A percentile compares a stretch with the other conserved stretches of the same genome.
Evolutionary conservation across 2,797 vertebrate species (phyloP).

Genomic region (Eptatretus atami): DNA sequence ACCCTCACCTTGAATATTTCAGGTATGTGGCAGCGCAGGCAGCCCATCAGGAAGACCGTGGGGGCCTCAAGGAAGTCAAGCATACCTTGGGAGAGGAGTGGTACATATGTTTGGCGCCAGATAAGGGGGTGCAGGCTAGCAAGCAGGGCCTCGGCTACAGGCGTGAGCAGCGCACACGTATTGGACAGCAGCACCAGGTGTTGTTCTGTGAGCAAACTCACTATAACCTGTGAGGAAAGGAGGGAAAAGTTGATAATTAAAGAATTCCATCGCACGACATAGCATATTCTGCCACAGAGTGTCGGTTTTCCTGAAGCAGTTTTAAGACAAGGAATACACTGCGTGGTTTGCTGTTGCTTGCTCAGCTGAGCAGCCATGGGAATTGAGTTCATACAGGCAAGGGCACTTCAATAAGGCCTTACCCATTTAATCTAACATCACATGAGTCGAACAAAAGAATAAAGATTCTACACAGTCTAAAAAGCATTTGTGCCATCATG

Average conservation of each 20-base stretch:
- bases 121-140: constrained; percentile 1
- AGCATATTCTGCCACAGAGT: no score
- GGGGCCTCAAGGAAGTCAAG: constrained; percentile 7
- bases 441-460: no score
- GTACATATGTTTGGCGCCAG: constrained; percentile 7
- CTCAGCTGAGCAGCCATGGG: no score
- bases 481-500: no score
- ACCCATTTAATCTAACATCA: no score
- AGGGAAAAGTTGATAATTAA: background rate
- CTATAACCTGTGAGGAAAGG: constrained; percentile 1
- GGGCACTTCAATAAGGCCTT: no score
- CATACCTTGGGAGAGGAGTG: constrained; percentile 6
- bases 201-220: constrained; percentile 2
- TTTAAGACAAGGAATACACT: no score
- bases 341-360: no score
- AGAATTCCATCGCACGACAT: no score
- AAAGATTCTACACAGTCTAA: no score
- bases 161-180: constrained; percentile 5
- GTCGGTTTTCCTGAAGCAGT: no score
- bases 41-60: constrained; percentile 8
- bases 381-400: no score
- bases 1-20: constrained; percentile 6
- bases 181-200: constrained; percentile 6
- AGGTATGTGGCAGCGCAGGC: background rate
- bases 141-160: constrained; percentile 3